phyloP scores from a whole-genome alignment of 2,888 invertebrate genomes.

The Melinaea menophilus region DNA sequence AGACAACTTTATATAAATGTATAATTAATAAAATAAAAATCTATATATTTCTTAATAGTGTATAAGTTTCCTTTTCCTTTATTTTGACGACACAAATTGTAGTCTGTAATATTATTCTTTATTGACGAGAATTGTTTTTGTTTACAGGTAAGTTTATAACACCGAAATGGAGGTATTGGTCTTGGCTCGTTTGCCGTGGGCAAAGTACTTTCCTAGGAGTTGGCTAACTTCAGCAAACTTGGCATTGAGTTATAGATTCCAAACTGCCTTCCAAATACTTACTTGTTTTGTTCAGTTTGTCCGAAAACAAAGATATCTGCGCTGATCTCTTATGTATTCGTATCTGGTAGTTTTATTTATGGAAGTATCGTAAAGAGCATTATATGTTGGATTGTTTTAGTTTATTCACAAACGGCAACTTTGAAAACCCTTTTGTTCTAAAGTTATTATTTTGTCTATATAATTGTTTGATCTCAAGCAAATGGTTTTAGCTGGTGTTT shows the following conservation, averaged over 20 bases:
- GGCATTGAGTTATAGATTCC: conserved; percentile 77
- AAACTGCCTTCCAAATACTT: conserved; percentile 71
- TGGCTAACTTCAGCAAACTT: conserved; percentile 66
- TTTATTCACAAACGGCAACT: conserved; percentile 13
- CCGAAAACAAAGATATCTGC: conserved; percentile 67
- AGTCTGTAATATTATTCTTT: conserved; percentile 35
- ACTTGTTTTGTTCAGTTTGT: conserved; percentile 71
- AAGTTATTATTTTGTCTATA: conserved; percentile 12
- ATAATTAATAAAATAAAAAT: too few relatives aligned
- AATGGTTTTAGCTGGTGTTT: conserved; percentile 6
- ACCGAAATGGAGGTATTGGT: conserved; percentile 56
- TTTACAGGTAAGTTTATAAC: conserved; percentile 68
- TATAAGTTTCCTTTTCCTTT: too few relatives aligned
- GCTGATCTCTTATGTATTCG: conserved; percentile 47
- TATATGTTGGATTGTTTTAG: conserved; percentile 21
- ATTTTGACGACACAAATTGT: conserved; percentile 1
- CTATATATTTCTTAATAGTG: too few relatives aligned
- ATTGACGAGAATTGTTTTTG: conserved; percentile 52
- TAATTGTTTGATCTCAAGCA: conserved; percentile 11
- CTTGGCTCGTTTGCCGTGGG: conserved; percentile 56
- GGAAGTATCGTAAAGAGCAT: conserved; percentile 25
- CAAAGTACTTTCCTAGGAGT: conserved; percentile 64
- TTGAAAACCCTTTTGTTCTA: conserved; percentile 14
- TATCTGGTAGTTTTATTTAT: conserved; percentile 25
- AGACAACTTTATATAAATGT: too few relatives aligned